Percentiles rank a stretch among this genome's conserved stretches.
phyloP scores from a whole-genome alignment of 1,140 invertebrate species.

The Eumeta japonica region DNA sequence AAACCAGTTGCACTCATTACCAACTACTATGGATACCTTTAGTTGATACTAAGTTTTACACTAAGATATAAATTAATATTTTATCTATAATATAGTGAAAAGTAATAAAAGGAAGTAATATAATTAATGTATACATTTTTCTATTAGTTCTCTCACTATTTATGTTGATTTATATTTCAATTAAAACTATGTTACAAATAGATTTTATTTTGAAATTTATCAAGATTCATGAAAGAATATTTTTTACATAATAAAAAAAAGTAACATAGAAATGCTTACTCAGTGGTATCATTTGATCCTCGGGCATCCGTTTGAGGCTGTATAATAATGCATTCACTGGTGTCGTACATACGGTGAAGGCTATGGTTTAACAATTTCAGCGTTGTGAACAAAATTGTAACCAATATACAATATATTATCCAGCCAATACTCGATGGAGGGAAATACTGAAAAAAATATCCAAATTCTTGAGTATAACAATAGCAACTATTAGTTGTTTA shows the following conservation, averaged over 20 bases:
- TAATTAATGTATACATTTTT: too few relatives aligned
- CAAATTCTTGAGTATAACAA: slow-evolving; percentile 15
- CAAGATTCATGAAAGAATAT: not conserved
- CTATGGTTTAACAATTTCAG: slow-evolving; percentile 90
- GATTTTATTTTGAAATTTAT: not conserved
- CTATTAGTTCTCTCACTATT: too few relatives aligned
- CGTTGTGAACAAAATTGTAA: slow-evolving; percentile 76
- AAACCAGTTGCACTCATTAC: too few relatives aligned
- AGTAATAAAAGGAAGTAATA: too few relatives aligned
- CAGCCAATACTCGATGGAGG: slow-evolving; percentile 81
- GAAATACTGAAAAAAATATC: slow-evolving; percentile 73
- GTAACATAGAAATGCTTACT: slow-evolving; percentile 25
- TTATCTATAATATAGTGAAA: too few relatives aligned
- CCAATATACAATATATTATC: slow-evolving; percentile 81
- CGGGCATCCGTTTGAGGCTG: slow-evolving; percentile 27
- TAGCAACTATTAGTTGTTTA: too few relatives aligned
- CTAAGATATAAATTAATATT: too few relatives aligned
- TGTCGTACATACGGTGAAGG: slow-evolving; percentile 95
- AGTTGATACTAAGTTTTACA: too few relatives aligned
- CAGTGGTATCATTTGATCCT: slow-evolving; percentile 32
- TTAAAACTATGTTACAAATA: too few relatives aligned
- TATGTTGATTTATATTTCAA: too few relatives aligned
- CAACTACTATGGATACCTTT: too few relatives aligned
- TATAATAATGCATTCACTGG: slow-evolving; percentile 76
- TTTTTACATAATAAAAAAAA: too few relatives aligned